Conservation (phyloP, 2,888 invertebrate genomes). For the Sphaerophoria rueppellii region DNA sequence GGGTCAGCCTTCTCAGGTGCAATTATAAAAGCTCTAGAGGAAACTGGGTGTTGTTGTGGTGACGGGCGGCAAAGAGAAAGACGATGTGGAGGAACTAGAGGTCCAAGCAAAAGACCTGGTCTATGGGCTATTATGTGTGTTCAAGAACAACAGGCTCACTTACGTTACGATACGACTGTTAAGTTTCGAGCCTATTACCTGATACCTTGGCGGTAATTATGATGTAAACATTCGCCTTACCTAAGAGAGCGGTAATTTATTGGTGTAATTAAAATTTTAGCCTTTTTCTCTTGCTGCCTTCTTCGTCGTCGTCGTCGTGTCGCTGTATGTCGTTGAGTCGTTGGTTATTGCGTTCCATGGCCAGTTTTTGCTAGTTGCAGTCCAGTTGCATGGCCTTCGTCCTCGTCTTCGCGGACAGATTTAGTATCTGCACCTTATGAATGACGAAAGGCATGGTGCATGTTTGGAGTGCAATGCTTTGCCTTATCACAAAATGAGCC, state of each 20-base stretch:
- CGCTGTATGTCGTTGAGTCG: background rate
- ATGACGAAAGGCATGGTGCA: slow-evolving; percentile 59
- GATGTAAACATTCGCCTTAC: slow-evolving; percentile 74
- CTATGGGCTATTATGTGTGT: slow-evolving; percentile 54
- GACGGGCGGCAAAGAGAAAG: background rate
- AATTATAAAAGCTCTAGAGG: slow-evolving; percentile 16
- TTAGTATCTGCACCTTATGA: slow-evolving; percentile 34
- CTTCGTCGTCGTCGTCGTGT: slow-evolving; percentile 13
- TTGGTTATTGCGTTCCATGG: too few species aligned
- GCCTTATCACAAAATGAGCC: slow-evolving; percentile 56
- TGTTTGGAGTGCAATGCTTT: slow-evolving; percentile 42
- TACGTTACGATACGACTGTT: slow-evolving; percentile 52
- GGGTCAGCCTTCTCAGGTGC: slow-evolving; percentile 28
- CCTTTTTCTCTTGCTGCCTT: slow-evolving; percentile 63
- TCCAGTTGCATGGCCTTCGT: slow-evolving; percentile 6
- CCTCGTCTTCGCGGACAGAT: slow-evolving; percentile 18
- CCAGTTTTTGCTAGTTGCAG: background rate
- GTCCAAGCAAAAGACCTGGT: background rate
- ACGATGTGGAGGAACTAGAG: too few species aligned
- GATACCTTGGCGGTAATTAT: slow-evolving; percentile 74
- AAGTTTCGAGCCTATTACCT: slow-evolving; percentile 66
- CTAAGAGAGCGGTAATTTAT: slow-evolving; percentile 73
- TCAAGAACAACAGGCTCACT: slow-evolving; percentile 43
- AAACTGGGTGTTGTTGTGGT: slow-evolving; percentile 48
- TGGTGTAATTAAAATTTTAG: slow-evolving; percentile 74